A percentile compares a stretch with the other conserved stretches of the same genome.
These are phyloP conservation scores for Lucinisca nassula DNA, from an alignment of 2,888 invertebrate species.

Conservation along the genomic window DNA sequence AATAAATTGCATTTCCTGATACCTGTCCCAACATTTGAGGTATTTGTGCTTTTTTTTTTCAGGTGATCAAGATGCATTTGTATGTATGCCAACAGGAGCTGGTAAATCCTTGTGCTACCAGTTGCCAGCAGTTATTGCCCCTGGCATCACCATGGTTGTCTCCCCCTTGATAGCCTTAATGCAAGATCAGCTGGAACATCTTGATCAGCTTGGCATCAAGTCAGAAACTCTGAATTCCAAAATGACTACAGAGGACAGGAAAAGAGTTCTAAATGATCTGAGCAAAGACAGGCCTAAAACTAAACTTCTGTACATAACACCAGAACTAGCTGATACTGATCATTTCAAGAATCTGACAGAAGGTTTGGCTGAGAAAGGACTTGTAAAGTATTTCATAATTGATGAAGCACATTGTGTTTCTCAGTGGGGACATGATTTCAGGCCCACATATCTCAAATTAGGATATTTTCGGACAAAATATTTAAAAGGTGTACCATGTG, in stretches of 20 bases:
- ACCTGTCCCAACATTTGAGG: too few relatives aligned
- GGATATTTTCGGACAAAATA: slow-evolving; percentile 90
- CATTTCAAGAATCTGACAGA: slow-evolving; percentile 89
- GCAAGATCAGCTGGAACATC: slow-evolving; percentile 97
- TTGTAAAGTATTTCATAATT: slow-evolving; percentile 96
- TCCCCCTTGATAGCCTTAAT: slow-evolving; percentile 98
- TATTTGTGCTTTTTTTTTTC: slow-evolving; percentile 66
- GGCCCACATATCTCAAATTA: slow-evolving; percentile 96
- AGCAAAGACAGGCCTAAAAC: slow-evolving; percentile 92
- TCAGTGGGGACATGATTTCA: slow-evolving; percentile 99
- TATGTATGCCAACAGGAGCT: slow-evolving; percentile 99
- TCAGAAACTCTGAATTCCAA: slow-evolving; percentile 98
- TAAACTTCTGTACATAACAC: slow-evolving; percentile 97
- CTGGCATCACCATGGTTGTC: slow-evolving; percentile 95
- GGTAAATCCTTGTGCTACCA: slow-evolving; percentile 99
- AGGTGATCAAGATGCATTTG: slow-evolving; percentile 94
- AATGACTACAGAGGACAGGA: slow-evolving; percentile 93
- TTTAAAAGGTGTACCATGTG: slow-evolving; percentile 92
- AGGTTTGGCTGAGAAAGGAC: slow-evolving; percentile 92
- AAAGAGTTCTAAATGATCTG: slow-evolving; percentile 92
- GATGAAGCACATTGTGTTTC: slow-evolving; percentile 96
- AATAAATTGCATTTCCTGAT: too few relatives aligned
- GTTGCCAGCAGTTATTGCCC: slow-evolving; percentile 95
- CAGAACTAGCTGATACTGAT: slow-evolving; percentile 96
- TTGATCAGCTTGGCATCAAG: slow-evolving; percentile 92